phyloP scores from a whole-genome alignment of 2,113 vertebrate species.

The Miniopterus natalensis region DNA sequence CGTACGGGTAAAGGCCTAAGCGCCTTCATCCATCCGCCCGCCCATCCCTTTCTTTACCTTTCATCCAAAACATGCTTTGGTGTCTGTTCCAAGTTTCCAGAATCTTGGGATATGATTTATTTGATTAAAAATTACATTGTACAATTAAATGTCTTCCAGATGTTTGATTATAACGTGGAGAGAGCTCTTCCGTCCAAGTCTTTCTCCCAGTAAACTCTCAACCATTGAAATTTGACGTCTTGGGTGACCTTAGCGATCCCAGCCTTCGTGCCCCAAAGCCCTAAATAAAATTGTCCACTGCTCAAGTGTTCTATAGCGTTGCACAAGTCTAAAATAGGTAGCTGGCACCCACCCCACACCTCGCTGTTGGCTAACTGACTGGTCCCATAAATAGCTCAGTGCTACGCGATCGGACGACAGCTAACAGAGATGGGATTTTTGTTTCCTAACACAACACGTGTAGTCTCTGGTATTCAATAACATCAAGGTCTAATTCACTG shows the following conservation, averaged over 20 bases:
- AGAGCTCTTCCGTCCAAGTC: background rate
- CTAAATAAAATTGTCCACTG: constrained; percentile 23
- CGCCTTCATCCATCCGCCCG: background rate
- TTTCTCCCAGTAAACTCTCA: constrained; percentile 9
- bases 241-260: background rate
- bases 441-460: constrained; percentile 60
- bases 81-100: constrained; percentile 36
- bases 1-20: background rate
- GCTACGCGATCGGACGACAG: constrained; percentile 37
- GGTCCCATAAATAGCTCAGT: constrained; percentile 78
- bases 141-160: constrained; percentile 4
- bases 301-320: constrained; percentile 60
- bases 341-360: constrained; percentile 52
- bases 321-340: constrained; percentile 73
- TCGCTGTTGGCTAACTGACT: constrained; percentile 58
- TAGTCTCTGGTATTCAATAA: constrained; percentile 25
- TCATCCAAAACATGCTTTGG: background rate
- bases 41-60: background rate
- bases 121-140: constrained; percentile 12
- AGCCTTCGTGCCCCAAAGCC: background rate
- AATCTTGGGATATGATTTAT: background rate
- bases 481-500: background rate
- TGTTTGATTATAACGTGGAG: background rate
- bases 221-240: background rate
- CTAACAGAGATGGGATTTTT: constrained; percentile 41